These are phyloP conservation scores for Oryzias javanicus DNA, from an alignment of 2,113 vertebrate species.

Conservation along the genomic window DNA sequence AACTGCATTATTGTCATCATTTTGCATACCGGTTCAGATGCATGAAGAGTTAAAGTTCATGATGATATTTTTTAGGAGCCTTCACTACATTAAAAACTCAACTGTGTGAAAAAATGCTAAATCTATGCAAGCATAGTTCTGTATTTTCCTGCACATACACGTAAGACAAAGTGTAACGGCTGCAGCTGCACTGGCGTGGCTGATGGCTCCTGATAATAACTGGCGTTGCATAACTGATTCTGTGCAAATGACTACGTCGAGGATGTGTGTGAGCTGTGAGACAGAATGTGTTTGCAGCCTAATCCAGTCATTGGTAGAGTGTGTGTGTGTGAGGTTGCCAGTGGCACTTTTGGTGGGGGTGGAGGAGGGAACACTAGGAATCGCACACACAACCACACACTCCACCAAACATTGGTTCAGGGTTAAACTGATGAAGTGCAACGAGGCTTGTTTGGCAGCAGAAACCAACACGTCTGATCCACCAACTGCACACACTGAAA, in stretches of 20 bases:
- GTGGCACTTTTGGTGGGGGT: conserved; percentile 18
- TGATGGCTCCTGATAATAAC: conserved; percentile 20
- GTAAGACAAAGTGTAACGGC: conserved; percentile 23
- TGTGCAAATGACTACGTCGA: conserved; percentile 3
- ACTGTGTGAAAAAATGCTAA: no score
- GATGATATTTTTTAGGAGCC: neutral
- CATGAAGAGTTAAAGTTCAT: no score
- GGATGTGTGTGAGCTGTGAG: conserved; percentile 16
- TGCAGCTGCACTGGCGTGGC: conserved; percentile 12
- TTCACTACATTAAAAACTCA: no score
- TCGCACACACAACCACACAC: conserved; percentile 37
- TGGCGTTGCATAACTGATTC: conserved; percentile 37
- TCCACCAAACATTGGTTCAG: conserved; percentile 39
- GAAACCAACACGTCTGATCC: conserved; percentile 20
- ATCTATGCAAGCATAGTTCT: neutral
- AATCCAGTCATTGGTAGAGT: conserved; percentile 45
- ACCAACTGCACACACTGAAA: conserved; percentile 18
- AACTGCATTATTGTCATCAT: no score
- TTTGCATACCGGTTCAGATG: no score
- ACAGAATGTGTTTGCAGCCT: conserved; percentile 52
- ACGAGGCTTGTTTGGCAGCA: conserved; percentile 26
- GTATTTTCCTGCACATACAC: neutral
- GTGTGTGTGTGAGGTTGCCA: conserved; percentile 21
- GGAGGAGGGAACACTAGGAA: conserved; percentile 46
- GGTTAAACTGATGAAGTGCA: conserved; percentile 41